Evolutionary conservation across 2,888 invertebrate species (phyloP).

Genomic region (Andrena camellia): DNA sequence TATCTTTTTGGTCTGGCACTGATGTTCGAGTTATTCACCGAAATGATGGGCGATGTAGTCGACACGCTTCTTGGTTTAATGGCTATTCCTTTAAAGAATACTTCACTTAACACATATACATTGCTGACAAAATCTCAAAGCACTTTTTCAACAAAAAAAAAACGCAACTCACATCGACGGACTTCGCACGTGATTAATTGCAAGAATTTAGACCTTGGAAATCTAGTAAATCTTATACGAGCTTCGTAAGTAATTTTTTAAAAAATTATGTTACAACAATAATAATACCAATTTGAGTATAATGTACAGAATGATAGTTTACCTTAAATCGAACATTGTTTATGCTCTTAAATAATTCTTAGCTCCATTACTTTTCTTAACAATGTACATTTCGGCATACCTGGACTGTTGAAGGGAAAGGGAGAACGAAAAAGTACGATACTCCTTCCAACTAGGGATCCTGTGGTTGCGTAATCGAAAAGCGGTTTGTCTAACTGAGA

Average conservation of each 20-base stretch:
- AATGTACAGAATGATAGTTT: background rate
- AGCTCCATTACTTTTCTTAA: background rate
- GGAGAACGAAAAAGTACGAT: constrained; percentile 48
- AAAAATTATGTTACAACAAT: too few relatives aligned
- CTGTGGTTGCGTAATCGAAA: constrained; percentile 53
- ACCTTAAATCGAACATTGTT: background rate
- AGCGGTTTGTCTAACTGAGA: constrained; percentile 72
- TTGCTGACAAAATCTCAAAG: too few relatives aligned
- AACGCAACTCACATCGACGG: too few relatives aligned
- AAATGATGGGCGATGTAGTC: constrained; percentile 73
- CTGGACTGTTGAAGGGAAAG: constrained; percentile 69
- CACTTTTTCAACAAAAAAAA: too few relatives aligned
- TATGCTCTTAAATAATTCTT: background rate
- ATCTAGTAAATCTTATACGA: too few relatives aligned
- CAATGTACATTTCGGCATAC: constrained; percentile 47
- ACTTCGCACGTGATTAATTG: too few relatives aligned
- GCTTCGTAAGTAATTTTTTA: too few relatives aligned
- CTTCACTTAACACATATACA: background rate
- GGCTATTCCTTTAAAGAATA: constrained; percentile 71
- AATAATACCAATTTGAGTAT: too few relatives aligned
- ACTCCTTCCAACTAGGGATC: background rate
- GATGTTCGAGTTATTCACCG: constrained; percentile 63
- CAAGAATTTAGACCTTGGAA: too few relatives aligned
- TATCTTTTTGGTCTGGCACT: constrained; percentile 66
- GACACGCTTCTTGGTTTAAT: constrained; percentile 74